Base-by-base conservation (phyloP, 2,113 vertebrate genomes). In the Tringa solitaria region DNA sequence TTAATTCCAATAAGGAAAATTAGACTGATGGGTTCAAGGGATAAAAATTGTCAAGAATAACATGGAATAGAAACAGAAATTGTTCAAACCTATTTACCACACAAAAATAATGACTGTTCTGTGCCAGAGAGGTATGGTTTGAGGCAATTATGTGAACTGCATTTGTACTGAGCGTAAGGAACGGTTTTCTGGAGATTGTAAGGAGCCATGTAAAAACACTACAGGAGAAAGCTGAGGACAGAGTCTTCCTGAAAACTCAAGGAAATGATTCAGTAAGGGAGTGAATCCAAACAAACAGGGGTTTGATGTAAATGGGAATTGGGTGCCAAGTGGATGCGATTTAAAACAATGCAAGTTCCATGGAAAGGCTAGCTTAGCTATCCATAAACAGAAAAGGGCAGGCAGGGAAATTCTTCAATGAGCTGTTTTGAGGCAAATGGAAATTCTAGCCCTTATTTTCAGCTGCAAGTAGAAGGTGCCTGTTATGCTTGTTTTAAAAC, bases 211-310 rank as follows among this genome's bases (percentile, higher is more conserved):
- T 64, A 78, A 86, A 91, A 92, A 56, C n/a, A 56, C 27, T 67
- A 39, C 1, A 8, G 28, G 63, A 92, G 83, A 89, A 89, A 85
- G 39, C 30, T 82, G 70, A 84, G 53, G 61, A 64, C 46, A 51
- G 32, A 88, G 43, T 57, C 90, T 96, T 90, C 90, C 90, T 87
- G 88, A 84, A 93, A 96, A 90, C 65, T 89, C 28, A 84, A 94
- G 95, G 92, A 96, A 96, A 90, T 96, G 48, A 92, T 90, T 94
- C 86, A 96, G 76, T 89, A 68, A 64, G 90, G 86, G 88, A 95
- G 56, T 37, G 65, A 95, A 96, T 94, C 88, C 80, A 96, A 96
- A 94, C 65, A 93, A 96, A 84, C 28, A 70, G 27, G n/a, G 32
- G 35, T 37, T 94, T 92, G 90, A 90, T 97, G 39, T 90, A 90